These are phyloP conservation scores for Solea solea DNA, from an alignment of 2,113 vertebrate species.

Conservation along the genomic window DNA sequence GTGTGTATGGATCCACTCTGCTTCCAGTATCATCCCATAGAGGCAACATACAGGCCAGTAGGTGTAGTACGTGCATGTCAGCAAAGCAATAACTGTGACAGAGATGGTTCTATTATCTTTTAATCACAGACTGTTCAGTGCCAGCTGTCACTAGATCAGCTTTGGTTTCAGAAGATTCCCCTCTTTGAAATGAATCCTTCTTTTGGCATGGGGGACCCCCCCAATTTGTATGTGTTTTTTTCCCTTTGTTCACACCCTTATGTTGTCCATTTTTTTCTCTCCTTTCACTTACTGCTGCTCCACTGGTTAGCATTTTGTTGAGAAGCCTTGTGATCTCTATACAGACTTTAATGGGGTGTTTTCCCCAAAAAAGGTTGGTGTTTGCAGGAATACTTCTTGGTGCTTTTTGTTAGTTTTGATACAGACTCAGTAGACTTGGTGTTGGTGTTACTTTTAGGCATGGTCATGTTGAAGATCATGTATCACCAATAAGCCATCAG, in stretches of 20 bases:
- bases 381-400: constrained; percentile 39
- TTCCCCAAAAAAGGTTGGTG: constrained; percentile 93
- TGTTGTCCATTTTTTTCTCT: constrained; percentile 52
- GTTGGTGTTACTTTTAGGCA: not conserved
- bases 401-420: constrained; percentile 11
- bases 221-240: constrained; percentile 17
- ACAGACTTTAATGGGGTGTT: constrained; percentile 93
- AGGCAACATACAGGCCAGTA: constrained; percentile 19
- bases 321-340: constrained; percentile 92
- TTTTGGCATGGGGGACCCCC: not conserved
- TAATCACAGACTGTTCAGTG: constrained; percentile 12
- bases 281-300: constrained; percentile 65
- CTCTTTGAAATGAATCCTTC: constrained; percentile 13
- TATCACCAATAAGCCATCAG: not conserved
- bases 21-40: constrained; percentile 8
- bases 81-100: constrained; percentile 9
- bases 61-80: constrained; percentile 6
- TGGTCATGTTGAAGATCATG: not conserved
- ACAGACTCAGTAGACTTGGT: constrained; percentile 6
- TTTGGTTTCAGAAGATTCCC: constrained; percentile 15
- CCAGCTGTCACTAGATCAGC: constrained; percentile 26
- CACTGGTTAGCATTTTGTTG: constrained; percentile 85
- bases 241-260: constrained; percentile 34
- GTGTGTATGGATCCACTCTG: not conserved
- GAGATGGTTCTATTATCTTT: constrained; percentile 16